Conservation (phyloP, 2,113 vertebrate species). For the Lamprologus speciosus region DNA sequence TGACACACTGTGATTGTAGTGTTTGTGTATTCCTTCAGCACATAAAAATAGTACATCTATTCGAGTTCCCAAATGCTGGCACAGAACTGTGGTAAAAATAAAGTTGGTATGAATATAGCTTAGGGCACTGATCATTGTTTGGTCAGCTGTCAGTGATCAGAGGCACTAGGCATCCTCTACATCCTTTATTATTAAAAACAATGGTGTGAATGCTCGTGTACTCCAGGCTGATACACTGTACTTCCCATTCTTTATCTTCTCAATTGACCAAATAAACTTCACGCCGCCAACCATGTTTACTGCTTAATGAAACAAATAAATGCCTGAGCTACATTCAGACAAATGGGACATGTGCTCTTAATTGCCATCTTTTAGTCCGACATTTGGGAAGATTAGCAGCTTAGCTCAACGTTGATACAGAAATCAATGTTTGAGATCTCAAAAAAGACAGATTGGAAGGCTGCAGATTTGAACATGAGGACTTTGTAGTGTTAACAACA, state of each 20-base stretch:
- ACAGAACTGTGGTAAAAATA: neutral
- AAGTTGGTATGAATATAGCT: neutral
- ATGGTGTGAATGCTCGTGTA: neutral
- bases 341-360: neutral
- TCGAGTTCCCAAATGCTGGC: neutral
- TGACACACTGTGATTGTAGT: neutral
- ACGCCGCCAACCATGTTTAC: neutral
- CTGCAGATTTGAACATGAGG: neutral
- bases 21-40: neutral
- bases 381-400: conserved; percentile 9
- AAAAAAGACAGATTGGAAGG: neutral
- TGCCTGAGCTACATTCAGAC: neutral
- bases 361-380: conserved; percentile 7
- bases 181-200: neutral
- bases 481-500: neutral
- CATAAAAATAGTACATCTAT: conserved; percentile 6
- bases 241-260: neutral
- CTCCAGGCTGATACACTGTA: neutral
- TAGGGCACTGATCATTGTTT: conserved; percentile 1
- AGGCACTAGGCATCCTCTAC: neutral
- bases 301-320: neutral
- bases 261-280: neutral
- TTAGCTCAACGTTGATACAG: neutral
- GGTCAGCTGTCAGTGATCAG: neutral
- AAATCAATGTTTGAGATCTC: neutral